phyloP scores from a whole-genome alignment of 2,888 invertebrate genomes.

The Amiota minor region DNA sequence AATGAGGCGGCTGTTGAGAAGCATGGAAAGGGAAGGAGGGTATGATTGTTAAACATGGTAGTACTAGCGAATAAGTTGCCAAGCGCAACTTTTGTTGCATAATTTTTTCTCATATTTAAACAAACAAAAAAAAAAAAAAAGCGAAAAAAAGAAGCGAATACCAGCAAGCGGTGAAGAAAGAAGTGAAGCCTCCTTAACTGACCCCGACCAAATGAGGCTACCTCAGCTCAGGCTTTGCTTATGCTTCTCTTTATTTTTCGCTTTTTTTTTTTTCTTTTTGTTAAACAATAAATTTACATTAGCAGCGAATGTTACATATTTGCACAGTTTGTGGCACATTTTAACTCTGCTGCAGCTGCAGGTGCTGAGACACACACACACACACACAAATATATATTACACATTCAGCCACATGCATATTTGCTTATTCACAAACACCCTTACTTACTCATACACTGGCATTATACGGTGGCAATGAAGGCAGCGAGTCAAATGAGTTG shows the following conservation, averaged over 20 bases:
- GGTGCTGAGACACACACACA: conserved; percentile 32
- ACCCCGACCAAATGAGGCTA: too few species aligned
- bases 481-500: not conserved
- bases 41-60: not conserved
- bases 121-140: not conserved
- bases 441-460: conserved; percentile 17
- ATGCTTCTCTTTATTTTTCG: too few species aligned
- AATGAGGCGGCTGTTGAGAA: not conserved
- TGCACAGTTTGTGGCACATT: conserved; percentile 60
- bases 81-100: conserved; percentile 22
- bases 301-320: conserved; percentile 67
- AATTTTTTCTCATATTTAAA: conserved; percentile 17
- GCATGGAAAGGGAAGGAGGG: not conserved
- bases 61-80: conserved; percentile 17
- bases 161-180: not conserved
- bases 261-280: conserved; percentile 37
- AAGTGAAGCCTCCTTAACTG: not conserved
- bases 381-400: not conserved
- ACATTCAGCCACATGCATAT: conserved; percentile 13
- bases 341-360: conserved; percentile 48
- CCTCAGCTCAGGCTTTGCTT: too few species aligned
- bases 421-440: conserved; percentile 41
- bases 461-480: not conserved
- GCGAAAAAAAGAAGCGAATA: not conserved
- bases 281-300: conserved; percentile 72